These are phyloP conservation scores for Siniperca knerii DNA, from an alignment of 2,113 vertebrate species.

Conservation along the genomic window DNA sequence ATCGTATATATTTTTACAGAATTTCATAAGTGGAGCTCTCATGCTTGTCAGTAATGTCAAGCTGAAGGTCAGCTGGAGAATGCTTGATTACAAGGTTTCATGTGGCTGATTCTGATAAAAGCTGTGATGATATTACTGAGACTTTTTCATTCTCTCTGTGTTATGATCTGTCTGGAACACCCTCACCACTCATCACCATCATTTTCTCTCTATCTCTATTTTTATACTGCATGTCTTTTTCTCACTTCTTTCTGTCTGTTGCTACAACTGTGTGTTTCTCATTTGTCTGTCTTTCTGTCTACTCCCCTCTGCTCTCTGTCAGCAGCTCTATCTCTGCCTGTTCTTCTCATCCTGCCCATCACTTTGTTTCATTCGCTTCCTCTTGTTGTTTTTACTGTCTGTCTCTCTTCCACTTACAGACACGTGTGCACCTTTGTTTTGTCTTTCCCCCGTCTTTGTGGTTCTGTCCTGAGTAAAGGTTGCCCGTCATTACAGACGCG, in stretches of 20 bases:
- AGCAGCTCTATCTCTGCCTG: background rate
- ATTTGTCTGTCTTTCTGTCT: background rate
- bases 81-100: conserved; percentile 17
- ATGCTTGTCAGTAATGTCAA: conserved; percentile 31
- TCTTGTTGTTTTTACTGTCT: conserved; percentile 6
- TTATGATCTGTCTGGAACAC: conserved; percentile 4
- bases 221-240: background rate
- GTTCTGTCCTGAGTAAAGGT: conserved; percentile 62
- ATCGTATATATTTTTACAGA: background rate
- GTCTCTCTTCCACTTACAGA: background rate
- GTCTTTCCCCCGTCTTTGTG: conserved; percentile 1
- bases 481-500: conserved; percentile 58
- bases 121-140: conserved; percentile 2
- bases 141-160: background rate
- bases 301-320: conserved; percentile 1
- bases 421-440: background rate
- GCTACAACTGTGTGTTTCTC: background rate
- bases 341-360: background rate
- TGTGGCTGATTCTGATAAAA: conserved; percentile 27
- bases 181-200: background rate
- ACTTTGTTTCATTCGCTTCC: background rate
- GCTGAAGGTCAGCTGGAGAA: conserved; percentile 39
- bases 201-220: background rate
- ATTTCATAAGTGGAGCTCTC: background rate
- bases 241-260: background rate